phyloP scores from a whole-genome alignment of 2,113 vertebrate species.

The Oreochromis spilurus region DNA sequence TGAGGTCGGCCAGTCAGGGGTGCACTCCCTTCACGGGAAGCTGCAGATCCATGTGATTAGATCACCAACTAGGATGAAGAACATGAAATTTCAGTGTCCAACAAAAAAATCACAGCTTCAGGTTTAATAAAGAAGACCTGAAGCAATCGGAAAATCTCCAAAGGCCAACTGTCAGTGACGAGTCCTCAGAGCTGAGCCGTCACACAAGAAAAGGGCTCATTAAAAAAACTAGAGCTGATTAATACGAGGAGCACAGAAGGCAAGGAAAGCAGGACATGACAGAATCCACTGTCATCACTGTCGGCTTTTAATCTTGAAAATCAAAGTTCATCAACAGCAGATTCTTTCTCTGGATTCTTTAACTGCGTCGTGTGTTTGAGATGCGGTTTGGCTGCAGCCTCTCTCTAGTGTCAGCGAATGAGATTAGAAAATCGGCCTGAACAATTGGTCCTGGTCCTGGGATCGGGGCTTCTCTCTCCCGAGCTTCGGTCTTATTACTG shows the following conservation, averaged over 20 bases:
- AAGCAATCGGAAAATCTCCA: neutral
- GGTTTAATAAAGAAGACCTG: neutral
- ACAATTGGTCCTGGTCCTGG: neutral
- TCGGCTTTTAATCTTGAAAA: neutral
- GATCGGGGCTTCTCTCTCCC: neutral
- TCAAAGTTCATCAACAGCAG: neutral
- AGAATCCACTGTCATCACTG: neutral
- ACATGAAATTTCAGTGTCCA: neutral
- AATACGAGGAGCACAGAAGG: accelerated
- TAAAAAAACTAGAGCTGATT: neutral
- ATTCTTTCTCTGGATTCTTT: neutral
- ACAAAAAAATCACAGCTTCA: neutral
- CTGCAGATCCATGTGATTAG: neutral
- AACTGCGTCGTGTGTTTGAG: neutral
- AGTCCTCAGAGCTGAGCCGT: neutral
- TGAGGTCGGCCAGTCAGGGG: neutral
- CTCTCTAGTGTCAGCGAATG: neutral
- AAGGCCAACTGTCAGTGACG: neutral
- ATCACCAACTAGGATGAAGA: neutral
- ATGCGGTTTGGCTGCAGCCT: neutral
- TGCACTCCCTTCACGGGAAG: neutral
- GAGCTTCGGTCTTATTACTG: neutral
- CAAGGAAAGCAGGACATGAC: neutral
- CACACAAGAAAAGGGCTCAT: neutral
- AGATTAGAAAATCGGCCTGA: neutral